Evolutionary conservation across 2,113 vertebrate species (phyloP).

Genomic region (Syngnathus scovelli): DNA sequence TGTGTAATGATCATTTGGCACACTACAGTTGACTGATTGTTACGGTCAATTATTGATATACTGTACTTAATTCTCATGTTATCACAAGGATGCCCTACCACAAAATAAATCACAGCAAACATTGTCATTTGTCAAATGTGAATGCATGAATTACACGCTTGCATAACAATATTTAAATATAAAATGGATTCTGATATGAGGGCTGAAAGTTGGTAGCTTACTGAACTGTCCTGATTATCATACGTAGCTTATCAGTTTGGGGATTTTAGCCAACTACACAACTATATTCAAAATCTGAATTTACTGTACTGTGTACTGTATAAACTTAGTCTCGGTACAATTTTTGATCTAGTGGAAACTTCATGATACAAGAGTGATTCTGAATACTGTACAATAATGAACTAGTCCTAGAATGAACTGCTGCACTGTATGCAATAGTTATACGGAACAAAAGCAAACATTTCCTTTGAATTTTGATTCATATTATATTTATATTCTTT

Average conservation of each 20-base stretch:
- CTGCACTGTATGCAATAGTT: too few relatives aligned
- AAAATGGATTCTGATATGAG: not conserved
- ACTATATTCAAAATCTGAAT: not conserved
- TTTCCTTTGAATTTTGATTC: too few relatives aligned
- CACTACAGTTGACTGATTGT: not conserved
- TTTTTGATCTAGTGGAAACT: too few relatives aligned
- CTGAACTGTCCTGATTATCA: too few relatives aligned
- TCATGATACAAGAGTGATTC: too few relatives aligned
- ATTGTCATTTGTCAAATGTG: not conserved
- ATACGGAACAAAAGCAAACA: too few relatives aligned
- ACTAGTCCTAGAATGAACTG: too few relatives aligned
- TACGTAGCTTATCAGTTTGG: not conserved
- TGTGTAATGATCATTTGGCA: not conserved
- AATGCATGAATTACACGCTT: not conserved
- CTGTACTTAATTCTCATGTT: not conserved
- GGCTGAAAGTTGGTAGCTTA: not conserved
- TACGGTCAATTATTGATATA: not conserved
- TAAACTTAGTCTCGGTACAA: too few relatives aligned
- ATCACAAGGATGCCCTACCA: not conserved
- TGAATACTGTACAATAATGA: too few relatives aligned
- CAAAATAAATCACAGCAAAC: too few relatives aligned
- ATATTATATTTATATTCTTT: too few relatives aligned
- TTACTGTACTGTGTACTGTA: not conserved
- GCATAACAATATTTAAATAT: not conserved
- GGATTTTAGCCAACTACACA: not conserved